Conservation (phyloP, 2,113 vertebrate species). For the Odocoileus hemionus region DNA sequence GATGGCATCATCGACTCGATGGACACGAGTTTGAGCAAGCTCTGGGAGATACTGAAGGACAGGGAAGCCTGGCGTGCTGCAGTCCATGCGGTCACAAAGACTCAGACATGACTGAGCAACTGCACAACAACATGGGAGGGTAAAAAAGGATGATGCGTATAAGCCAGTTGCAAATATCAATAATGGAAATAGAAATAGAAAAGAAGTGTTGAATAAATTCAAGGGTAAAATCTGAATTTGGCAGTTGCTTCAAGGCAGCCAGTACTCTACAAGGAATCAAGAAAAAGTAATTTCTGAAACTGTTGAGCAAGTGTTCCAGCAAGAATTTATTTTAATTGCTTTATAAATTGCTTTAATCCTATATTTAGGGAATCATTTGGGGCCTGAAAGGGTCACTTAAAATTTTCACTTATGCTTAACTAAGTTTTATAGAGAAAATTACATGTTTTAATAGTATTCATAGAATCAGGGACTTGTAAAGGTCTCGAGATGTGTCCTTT, state of each 20-base stretch:
- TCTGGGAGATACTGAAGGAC: neutral
- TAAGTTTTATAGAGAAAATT: conserved; percentile 68
- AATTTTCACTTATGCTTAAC: conserved; percentile 60
- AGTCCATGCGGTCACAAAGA: neutral
- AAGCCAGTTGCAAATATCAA: neutral
- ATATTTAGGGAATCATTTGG: conserved; percentile 62
- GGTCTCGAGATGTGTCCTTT: conserved; percentile 50
- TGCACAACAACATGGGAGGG: neutral
- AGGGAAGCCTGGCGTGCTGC: neutral
- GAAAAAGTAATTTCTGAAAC: conserved; percentile 19
- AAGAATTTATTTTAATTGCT: conserved; percentile 68
- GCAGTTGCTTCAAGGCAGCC: neutral
- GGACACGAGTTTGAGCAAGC: neutral
- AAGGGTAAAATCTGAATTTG: neutral
- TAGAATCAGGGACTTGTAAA: conserved; percentile 38
- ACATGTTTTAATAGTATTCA: conserved; percentile 63
- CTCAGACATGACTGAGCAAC: neutral
- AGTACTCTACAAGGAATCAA: neutral
- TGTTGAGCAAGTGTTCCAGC: conserved; percentile 21
- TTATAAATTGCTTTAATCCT: conserved; percentile 65
- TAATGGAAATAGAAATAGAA: neutral
- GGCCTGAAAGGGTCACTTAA: conserved; percentile 59
- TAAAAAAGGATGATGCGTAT: neutral
- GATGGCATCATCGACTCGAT: neutral
- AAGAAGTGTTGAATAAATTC: neutral